Evolutionary conservation across 2,113 vertebrate genomes (phyloP).

Genomic region (Bujurquina vittata): DNA sequence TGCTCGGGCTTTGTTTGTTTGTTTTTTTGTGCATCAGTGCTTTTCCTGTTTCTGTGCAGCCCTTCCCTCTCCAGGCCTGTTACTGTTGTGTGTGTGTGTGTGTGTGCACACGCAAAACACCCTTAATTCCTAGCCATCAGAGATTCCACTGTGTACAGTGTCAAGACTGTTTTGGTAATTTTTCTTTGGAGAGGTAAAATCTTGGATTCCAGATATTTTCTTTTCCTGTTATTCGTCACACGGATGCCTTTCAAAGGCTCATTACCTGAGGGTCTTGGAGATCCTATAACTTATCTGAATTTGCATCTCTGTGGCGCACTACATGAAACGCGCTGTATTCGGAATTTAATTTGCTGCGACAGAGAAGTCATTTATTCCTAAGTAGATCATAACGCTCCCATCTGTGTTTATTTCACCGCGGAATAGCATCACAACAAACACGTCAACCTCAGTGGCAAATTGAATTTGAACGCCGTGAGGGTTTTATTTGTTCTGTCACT

Average conservation of each 20-base stretch:
- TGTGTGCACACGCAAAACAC: neutral
- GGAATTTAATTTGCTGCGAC: slow-evolving; percentile 49
- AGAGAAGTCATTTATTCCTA: slow-evolving; percentile 19
- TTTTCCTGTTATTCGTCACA: neutral
- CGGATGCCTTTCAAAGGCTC: slow-evolving; percentile 3
- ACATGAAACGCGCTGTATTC: neutral
- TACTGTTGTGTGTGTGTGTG: neutral
- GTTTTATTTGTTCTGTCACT: slow-evolving; percentile 18
- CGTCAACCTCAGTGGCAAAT: slow-evolving; percentile 7
- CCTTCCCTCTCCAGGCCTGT: neutral
- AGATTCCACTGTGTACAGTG: slow-evolving; percentile 24
- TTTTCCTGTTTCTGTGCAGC: slow-evolving; percentile 57
- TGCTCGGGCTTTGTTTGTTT: slow-evolving; percentile 72
- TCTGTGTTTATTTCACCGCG: slow-evolving; percentile 38
- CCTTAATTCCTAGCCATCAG: slow-evolving; percentile 11
- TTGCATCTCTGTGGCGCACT: slow-evolving; percentile 10
- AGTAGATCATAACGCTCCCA: slow-evolving; percentile 36
- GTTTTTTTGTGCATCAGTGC: slow-evolving; percentile 61
- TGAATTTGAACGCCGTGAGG: slow-evolving; percentile 22
- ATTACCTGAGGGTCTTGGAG: slow-evolving; percentile 15
- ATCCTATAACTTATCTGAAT: slow-evolving; percentile 7
- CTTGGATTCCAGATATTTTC: neutral
- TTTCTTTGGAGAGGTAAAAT: neutral
- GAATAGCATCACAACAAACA: slow-evolving; percentile 30
- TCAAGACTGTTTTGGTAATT: slow-evolving; percentile 2